Evolutionary conservation across 2,888 invertebrate genomes (phyloP).

Genomic region (Bombyx huttoni): DNA sequence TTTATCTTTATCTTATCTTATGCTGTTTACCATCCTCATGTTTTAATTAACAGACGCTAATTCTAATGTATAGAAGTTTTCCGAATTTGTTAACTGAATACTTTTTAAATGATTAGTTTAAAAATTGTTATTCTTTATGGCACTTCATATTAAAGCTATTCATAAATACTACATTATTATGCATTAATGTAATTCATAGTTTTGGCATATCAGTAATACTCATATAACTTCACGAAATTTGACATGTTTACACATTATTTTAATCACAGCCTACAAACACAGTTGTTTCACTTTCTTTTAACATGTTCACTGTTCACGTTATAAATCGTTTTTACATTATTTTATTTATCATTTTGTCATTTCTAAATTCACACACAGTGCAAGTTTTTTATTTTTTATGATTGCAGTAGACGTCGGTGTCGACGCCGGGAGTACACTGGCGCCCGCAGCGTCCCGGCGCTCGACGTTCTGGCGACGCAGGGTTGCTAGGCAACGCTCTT

Average conservation of each 20-base stretch:
- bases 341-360: too few relatives aligned
- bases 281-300: neutral
- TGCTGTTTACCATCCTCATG: neutral
- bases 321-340: too few relatives aligned
- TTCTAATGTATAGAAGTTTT: neutral
- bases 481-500: slow-evolving; percentile 56
- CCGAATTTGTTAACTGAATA: neutral
- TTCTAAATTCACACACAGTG: neutral
- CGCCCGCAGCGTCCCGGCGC: slow-evolving; percentile 59
- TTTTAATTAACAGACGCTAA: too few relatives aligned
- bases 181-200: too few relatives aligned
- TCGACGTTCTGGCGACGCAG: slow-evolving; percentile 47
- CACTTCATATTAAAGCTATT: too few relatives aligned
- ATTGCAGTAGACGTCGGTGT: slow-evolving; percentile 18
- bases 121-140: too few relatives aligned
- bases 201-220: too few relatives aligned
- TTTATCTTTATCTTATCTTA: slow-evolving; percentile 12
- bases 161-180: too few relatives aligned
- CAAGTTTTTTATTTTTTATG: slow-evolving; percentile 4
- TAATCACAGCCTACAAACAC: neutral
- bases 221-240: neutral
- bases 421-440: slow-evolving; percentile 43
- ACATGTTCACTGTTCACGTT: neutral
- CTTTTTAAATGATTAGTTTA: too few relatives aligned
- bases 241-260: too few relatives aligned